A percentile compares a stretch with the other conserved stretches of the same genome.
Evolutionary conservation across 1,140 invertebrate species (phyloP).

Genomic region (Cecropterus lyciades): DNA sequence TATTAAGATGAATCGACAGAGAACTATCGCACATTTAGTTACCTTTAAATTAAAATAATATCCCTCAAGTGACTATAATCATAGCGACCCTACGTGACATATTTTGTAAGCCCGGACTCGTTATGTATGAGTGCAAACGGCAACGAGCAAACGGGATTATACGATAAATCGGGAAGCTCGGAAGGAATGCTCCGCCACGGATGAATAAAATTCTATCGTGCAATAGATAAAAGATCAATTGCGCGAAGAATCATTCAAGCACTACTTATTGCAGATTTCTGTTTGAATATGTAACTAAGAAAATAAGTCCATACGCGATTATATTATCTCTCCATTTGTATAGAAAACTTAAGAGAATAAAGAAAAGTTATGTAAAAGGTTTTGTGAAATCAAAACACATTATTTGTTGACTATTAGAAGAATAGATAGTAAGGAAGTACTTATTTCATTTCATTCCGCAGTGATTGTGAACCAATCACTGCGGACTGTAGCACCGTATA

Average conservation of each 20-base stretch:
- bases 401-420: too few species aligned
- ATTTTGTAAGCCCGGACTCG: conserved; percentile 21
- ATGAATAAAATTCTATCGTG: conserved; percentile 15
- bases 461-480: too few species aligned
- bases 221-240: not conserved
- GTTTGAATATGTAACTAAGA: not conserved
- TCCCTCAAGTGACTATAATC: not conserved
- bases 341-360: too few species aligned
- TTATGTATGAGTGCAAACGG: conserved; percentile 8
- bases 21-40: too few species aligned
- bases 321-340: too few species aligned
- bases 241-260: not conserved
- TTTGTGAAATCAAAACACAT: too few species aligned
- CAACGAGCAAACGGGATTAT: conserved; percentile 20
- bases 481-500: too few species aligned
- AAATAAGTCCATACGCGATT: too few species aligned
- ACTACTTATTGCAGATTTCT: not conserved
- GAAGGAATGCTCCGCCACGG: conserved; percentile 3
- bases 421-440: too few species aligned
- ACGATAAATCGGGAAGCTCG: conserved; percentile 22
- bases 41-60: not conserved
- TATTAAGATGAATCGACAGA: too few species aligned
- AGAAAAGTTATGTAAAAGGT: too few species aligned
- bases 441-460: too few species aligned
- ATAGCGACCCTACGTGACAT: conserved; percentile 22